phyloP scores from a whole-genome alignment of 2,113 vertebrate species.

The Potamarius usumacintae region DNA sequence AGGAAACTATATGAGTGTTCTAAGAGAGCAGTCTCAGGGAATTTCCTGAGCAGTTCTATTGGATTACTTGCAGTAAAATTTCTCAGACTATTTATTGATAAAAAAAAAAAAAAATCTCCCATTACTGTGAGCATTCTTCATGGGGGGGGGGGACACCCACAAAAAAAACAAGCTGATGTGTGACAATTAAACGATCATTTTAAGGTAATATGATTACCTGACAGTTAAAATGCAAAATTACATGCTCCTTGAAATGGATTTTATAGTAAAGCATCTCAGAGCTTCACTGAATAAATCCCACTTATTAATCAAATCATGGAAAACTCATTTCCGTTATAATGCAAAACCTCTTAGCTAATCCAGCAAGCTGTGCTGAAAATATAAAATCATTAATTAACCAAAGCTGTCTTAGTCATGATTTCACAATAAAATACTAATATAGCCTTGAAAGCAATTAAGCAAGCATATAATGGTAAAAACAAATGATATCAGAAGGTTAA shows the following conservation, averaged over 20 bases:
- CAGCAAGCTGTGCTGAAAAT: slow-evolving; percentile 46
- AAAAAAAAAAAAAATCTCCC: background rate
- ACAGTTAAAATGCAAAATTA: background rate
- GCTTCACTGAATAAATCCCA: slow-evolving; percentile 29
- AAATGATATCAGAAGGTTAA: slow-evolving; percentile 74
- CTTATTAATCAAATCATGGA: slow-evolving; percentile 15
- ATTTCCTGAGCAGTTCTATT: too few relatives aligned
- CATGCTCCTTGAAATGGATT: background rate
- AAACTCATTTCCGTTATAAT: slow-evolving; percentile 20
- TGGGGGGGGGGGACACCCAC: too few relatives aligned
- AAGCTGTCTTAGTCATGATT: slow-evolving; percentile 65
- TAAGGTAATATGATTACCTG: background rate
- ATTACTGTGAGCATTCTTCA: too few relatives aligned
- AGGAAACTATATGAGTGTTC: background rate
- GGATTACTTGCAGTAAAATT: too few relatives aligned
- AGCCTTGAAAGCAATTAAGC: slow-evolving; percentile 69
- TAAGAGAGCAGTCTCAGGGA: background rate
- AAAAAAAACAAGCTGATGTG: too few relatives aligned
- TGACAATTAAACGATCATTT: background rate
- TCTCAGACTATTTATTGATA: background rate
- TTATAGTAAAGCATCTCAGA: slow-evolving; percentile 1
- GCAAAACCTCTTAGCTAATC: slow-evolving; percentile 40
- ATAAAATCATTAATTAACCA: slow-evolving; percentile 67
- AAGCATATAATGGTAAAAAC: slow-evolving; percentile 69
- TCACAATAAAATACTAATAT: slow-evolving; percentile 69